These are phyloP conservation scores for Cynopterus brachyotis DNA, from an alignment of 2,113 vertebrate genomes.

Conservation along the genomic window DNA sequence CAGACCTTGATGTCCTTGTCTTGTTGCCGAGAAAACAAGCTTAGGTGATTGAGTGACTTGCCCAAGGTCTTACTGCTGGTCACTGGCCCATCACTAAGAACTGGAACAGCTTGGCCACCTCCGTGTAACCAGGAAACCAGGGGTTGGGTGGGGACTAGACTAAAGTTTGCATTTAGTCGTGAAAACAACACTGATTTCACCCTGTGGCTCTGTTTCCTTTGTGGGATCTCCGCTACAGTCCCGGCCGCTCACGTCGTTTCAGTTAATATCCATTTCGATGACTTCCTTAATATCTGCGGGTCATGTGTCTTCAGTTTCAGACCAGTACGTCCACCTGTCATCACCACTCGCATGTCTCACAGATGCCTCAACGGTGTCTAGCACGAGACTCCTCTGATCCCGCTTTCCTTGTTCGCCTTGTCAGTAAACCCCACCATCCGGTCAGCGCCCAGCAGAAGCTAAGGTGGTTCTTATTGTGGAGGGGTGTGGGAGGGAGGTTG, in stretches of 20 bases:
- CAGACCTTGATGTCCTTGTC: too few species aligned
- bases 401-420: not conserved
- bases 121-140: not conserved
- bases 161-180: not conserved
- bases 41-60: not conserved
- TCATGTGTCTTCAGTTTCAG: not conserved
- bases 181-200: not conserved
- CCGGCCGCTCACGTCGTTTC: not conserved
- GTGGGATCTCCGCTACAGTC: not conserved
- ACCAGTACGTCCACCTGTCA: not conserved
- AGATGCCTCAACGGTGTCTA: not conserved
- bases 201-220: not conserved
- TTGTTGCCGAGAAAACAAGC: not conserved
- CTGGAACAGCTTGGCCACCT: not conserved
- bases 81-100: not conserved
- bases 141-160: not conserved
- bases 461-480: too few species aligned
- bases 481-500: too few species aligned
- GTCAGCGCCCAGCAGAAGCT: not conserved
- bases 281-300: not conserved
- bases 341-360: not conserved
- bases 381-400: not conserved
- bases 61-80: not conserved
- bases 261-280: not conserved
- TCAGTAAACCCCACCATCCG: not conserved